A percentile compares a stretch with the other conserved stretches of the same genome.
Conservation (phyloP, 2,113 vertebrate genomes). For the Rhinoptilus africanus region DNA sequence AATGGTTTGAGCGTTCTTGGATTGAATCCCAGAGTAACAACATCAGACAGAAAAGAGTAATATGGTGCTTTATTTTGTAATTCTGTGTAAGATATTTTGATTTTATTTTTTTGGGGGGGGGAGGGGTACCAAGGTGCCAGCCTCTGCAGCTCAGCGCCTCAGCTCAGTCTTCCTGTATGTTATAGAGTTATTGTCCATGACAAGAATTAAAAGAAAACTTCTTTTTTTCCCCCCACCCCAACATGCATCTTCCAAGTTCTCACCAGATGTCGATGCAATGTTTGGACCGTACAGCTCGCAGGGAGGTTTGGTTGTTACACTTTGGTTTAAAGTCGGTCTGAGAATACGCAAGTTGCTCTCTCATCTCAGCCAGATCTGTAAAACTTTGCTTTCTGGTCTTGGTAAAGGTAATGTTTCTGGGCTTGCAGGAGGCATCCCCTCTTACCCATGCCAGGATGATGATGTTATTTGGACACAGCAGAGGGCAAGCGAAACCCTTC, state of each 20-base stretch:
- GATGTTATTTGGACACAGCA: not conserved
- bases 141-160: not conserved
- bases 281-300: not conserved
- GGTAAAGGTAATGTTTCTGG: not conserved
- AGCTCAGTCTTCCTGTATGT: not conserved
- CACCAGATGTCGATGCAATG: not conserved
- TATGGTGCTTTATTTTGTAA: not conserved
- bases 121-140: not conserved
- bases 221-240: not conserved
- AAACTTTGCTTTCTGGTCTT: not conserved
- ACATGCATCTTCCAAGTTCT: not conserved
- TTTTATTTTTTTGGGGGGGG: not conserved
- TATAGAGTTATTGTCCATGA: not conserved
- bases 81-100: not conserved
- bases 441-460: not conserved
- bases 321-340: not conserved
- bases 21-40: not conserved
- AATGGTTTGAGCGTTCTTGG: not conserved
- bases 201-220: not conserved
- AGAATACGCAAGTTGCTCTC: not conserved
- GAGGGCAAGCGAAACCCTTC: not conserved
- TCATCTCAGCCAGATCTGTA: not conserved
- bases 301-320: not conserved
- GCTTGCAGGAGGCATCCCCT: not conserved
- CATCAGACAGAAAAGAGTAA: not conserved